phyloP scores from a whole-genome alignment of 2,888 invertebrate species.

The Dione juno region DNA sequence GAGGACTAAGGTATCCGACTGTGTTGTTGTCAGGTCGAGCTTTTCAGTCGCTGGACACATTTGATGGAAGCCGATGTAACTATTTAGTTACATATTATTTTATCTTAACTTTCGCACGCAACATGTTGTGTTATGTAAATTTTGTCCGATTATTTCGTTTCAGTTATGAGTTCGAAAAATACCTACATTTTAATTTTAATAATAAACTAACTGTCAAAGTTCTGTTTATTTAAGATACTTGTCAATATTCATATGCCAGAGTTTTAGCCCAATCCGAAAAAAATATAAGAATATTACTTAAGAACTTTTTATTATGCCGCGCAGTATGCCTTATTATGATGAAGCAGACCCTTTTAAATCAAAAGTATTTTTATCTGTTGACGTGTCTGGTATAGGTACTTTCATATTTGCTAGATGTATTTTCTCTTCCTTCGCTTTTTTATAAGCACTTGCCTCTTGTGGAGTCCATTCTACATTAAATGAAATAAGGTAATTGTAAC shows the following conservation, averaged over 20 bases:
- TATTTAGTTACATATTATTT: slow-evolving; percentile 56
- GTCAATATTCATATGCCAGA: slow-evolving; percentile 18
- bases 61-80: slow-evolving; percentile 47
- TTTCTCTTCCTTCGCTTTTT: slow-evolving; percentile 71
- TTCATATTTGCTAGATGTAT: slow-evolving; percentile 54
- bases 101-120: slow-evolving; percentile 69
- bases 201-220: slow-evolving; percentile 13
- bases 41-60: slow-evolving; percentile 64
- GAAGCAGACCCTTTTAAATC: slow-evolving; percentile 57
- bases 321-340: slow-evolving; percentile 53
- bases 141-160: slow-evolving; percentile 1
- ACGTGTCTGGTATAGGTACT: slow-evolving; percentile 55
- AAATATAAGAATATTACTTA: neutral
- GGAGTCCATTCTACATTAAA: slow-evolving; percentile 68
- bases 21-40: slow-evolving; percentile 64
- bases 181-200: slow-evolving; percentile 21
- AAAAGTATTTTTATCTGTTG: slow-evolving; percentile 56
- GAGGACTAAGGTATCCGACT: slow-evolving; percentile 68
- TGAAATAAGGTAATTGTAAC: neutral
- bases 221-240: slow-evolving; percentile 3
- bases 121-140: slow-evolving; percentile 55
- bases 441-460: slow-evolving; percentile 69
- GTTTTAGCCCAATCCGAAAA: neutral
- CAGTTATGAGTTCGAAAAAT: slow-evolving; percentile 8
- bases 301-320: neutral